A percentile compares a stretch with the other conserved stretches of the same genome.
These are phyloP conservation scores for Melanerpes formicivorus DNA, from an alignment of 2,113 vertebrate genomes.

Conservation along the genomic window DNA sequence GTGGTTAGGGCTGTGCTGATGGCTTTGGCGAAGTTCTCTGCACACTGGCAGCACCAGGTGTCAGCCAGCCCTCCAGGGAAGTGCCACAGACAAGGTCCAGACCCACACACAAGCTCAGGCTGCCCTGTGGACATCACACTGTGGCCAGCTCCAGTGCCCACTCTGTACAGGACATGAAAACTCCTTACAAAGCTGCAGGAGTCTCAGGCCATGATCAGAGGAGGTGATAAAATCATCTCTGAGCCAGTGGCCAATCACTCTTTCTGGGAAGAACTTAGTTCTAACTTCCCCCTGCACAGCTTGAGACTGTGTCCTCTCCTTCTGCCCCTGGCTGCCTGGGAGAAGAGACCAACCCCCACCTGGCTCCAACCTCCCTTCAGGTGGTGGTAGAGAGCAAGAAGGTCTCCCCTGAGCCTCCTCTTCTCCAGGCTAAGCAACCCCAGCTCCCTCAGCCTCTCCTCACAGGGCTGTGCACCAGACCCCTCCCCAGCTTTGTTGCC, in stretches of 20 bases:
- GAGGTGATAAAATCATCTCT: background rate
- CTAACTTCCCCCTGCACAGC: too few species aligned
- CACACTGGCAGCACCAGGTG: background rate
- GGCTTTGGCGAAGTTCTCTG: background rate
- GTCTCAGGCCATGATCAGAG: background rate
- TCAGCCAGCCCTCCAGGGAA: background rate
- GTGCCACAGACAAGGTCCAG: background rate
- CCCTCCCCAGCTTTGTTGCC: too few species aligned
- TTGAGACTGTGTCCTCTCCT: too few species aligned
- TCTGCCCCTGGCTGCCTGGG: too few species aligned
- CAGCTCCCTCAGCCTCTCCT: too few species aligned
- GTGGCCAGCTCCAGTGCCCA: background rate
- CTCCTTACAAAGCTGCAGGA: background rate
- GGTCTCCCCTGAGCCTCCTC: too few species aligned
- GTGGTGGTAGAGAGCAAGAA: too few species aligned
- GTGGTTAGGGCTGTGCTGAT: background rate
- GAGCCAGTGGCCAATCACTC: background rate
- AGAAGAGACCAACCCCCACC: too few species aligned
- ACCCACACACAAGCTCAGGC: background rate
- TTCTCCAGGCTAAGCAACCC: too few species aligned
- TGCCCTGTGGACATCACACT: background rate
- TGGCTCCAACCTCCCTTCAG: too few species aligned
- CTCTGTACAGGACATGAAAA: background rate
- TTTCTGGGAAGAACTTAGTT: too few species aligned
- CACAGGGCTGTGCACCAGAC: too few species aligned